Evolutionary conservation across 2,113 vertebrate species (phyloP).

Genomic region (Manacus vitellinus): DNA sequence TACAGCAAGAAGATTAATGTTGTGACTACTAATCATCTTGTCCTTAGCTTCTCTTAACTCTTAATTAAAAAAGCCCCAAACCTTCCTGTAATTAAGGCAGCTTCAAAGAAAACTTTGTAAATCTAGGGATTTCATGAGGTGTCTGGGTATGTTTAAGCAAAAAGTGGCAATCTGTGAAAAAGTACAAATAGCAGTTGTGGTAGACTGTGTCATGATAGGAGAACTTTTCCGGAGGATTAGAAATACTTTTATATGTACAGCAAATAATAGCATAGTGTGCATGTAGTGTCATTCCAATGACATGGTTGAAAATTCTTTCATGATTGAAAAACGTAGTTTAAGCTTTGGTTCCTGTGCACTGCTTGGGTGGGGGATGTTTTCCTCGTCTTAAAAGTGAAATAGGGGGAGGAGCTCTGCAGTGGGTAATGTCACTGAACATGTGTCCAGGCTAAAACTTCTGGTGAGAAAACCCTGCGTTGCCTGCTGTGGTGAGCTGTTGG

Average conservation of each 20-base stretch:
- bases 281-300: neutral
- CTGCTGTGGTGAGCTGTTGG: neutral
- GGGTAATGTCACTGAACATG: neutral
- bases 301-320: neutral
- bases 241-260: neutral
- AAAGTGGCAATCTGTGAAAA: neutral
- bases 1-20: neutral
- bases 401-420: neutral
- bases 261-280: neutral
- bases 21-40: neutral
- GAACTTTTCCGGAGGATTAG: neutral
- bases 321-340: neutral
- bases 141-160: neutral
- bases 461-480: neutral
- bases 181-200: neutral
- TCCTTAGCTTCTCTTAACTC: constrained; percentile 1
- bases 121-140: neutral
- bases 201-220: neutral
- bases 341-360: neutral
- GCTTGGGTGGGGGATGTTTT: neutral
- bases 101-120: neutral
- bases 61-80: neutral
- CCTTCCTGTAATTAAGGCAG: neutral
- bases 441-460: neutral
- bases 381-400: neutral